Base-by-base conservation (phyloP, 2,797 vertebrate species). In the Buphagus erythrorhynchus region DNA sequence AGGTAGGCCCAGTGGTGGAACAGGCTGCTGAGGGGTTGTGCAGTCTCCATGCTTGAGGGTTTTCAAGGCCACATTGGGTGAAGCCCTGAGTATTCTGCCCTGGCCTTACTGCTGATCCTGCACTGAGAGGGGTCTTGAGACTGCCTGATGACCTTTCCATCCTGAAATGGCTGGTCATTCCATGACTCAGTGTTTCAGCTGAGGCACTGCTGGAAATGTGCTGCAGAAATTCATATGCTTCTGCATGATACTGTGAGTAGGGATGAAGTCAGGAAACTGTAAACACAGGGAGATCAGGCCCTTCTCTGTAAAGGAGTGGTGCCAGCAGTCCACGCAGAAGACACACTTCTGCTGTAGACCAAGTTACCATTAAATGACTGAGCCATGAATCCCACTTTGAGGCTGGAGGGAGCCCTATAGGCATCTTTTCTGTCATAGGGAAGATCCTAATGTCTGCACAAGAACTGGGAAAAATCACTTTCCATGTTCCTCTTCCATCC, bases 391-490 rank as follows among this genome's bases (percentile, higher is more conserved):
- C 19, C 14, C 20, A 6, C 19, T 54, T 2, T 7, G n/a, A 68
- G 35, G 10, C 31, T 3, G 7, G 16, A 46, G 25, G 36, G 13
- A 71, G 16, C 25, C 4, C 0, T 29, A 3, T 0, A 5, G 55
- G 18, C 38, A 52, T 18, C 10, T 65, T 59, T 29, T 33, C n/a
- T 8, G 21, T 13, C 59, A 31, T 7, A 35, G 52, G 26, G 5
- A n/a, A 49, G 33, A 11, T n/a, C 22, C 9, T 29, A 16, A 31
- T 29, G 7, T 58, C 38, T 66, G 3, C 21, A 67, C 3, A 25
- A 13, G 15, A 21, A 49, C 28, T 2, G 1, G 31, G 17, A 86
- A 55, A 61, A 66, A 26, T 33, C 1, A 1, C 24, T 16, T n/a
- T 42, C 14, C 7, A 11, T 2, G 2, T 36, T 74, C 15, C 7